Base-by-base conservation (phyloP, 2,888 invertebrate species). In the Acrobeloides nanus region DNA sequence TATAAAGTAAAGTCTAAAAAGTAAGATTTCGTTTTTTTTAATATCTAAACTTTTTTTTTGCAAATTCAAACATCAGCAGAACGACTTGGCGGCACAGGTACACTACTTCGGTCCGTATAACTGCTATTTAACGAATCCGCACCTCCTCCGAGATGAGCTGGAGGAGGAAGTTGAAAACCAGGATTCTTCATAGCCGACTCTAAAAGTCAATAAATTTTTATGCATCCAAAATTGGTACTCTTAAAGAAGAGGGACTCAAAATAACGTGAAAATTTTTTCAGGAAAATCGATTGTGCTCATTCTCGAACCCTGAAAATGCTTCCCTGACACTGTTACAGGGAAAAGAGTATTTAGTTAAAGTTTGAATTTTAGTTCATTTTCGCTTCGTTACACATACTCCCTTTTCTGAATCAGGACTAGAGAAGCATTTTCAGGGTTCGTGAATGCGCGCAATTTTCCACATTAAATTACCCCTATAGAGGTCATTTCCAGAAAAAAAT, bases 121-220 rank as follows among this genome's bases (percentile, higher is more conserved):
- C 57, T 54, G 38, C 39, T 46, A 39, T 61, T 61, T 35, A 59
- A 21, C 32, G 60, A 40, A 35, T 57, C 54, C 10, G 53, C 38
- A 32, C 43, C 46, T 23, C 38, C 40, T 10, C 42, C 45, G 27
- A 55, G 37, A 24, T 55, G 58, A 17, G 58, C 40, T 15, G 53
- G 17, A 1, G 57, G 51, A 8, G 55, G 53, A 18, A 37, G 35
- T 39, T 54, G 47, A 27, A 56, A 38, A 31, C 38, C 42, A 47
- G 57, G 29, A 20, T 47, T 31, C 10, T 54, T 45, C n/a, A 66
- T 46, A 15, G 64, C 59, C 1, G 66, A 62, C 53, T 62, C 64
- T 64, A 56, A 35, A 64, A 57, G 34, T 35, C 15, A 21, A 55
- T 17, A 24, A 10, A 6, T 21, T 17, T 24, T 26, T 54, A 18